Base-by-base conservation (phyloP, 2,113 vertebrate genomes). In the Sapayoa aenigma region DNA sequence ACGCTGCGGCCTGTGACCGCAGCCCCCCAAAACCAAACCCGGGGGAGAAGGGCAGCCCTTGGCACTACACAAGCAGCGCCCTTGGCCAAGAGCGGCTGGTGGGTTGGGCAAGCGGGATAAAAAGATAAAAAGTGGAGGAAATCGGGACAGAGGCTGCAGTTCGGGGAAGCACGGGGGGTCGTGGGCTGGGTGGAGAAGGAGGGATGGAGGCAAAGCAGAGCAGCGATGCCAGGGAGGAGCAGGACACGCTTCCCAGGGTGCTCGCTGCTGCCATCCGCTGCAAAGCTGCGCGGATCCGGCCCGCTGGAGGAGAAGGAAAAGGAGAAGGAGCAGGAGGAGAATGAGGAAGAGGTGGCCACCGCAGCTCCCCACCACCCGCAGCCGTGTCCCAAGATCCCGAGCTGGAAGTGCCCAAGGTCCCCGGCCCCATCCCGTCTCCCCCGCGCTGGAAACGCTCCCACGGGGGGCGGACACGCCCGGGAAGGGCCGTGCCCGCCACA, bases 181-280 rank as follows among this genome's bases (percentile, higher is more conserved):
- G 4, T 5, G 84, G 47, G 62, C 8, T 14, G 72, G 55, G 33
- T 20, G 41, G 62, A 66, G 71, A 75, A 47, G 80, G 30, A 69
- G 24, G 65, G 73, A 42, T 8, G 73, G 49, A 67, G 58, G 80
- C 25, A 10, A 72, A 73, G 24, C 59, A 2, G 85, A 78, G 69
- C 74, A 41, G 78, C 15, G n/a, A 31, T 62, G 89, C 18, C 91
- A 85, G 82, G 86, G 89, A 90, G 75, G 91, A 84, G 89, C 78
- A 33, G 93, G 82, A 84, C 89, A 78, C 59, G 91, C 85, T 93
- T 93, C 91, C 95, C 95, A 93, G 93, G 73, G 78, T 81, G 91
- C 95, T 95, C 91, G 55, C 85, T 89, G 91, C 95, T 92, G 95
- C 93, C 93, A 83, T 91, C 87, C 87, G 66, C 93, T 80, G 93